Conservation (phyloP, 2,888 invertebrate species). For the Drosophila longiperda region DNA sequence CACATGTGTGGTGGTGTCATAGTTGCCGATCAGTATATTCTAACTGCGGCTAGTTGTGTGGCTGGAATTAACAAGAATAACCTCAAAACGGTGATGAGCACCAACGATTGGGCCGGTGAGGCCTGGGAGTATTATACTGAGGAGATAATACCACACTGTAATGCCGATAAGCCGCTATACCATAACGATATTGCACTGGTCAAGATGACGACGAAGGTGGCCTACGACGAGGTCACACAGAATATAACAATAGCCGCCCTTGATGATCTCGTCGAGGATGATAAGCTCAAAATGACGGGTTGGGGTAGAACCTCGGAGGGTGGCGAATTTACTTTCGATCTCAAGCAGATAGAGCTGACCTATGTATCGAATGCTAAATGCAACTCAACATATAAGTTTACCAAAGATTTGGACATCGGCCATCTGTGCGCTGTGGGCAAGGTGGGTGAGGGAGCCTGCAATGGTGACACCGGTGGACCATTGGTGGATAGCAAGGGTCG, state of each 20-base stretch:
- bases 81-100: conserved; percentile 79
- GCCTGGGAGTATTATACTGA: conserved; percentile 74
- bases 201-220: conserved; percentile 86
- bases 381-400: conserved; percentile 76
- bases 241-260: conserved; percentile 87
- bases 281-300: conserved; percentile 86
- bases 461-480: conserved; percentile 83
- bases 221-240: conserved; percentile 86
- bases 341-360: conserved; percentile 86
- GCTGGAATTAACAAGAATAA: conserved; percentile 71
- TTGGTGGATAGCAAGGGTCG: conserved; percentile 74
- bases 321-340: conserved; percentile 85
- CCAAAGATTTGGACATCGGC: conserved; percentile 86
- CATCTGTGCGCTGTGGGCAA: conserved; percentile 87
- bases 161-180: conserved; percentile 81
- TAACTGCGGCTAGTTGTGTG: conserved; percentile 84
- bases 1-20: conserved; percentile 84
- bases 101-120: conserved; percentile 75
- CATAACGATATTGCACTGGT: conserved; percentile 90
- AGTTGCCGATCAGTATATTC: conserved; percentile 75
- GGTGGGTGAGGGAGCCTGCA: conserved; percentile 85
- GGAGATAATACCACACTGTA: conserved; percentile 75
- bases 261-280: conserved; percentile 85
- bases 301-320: conserved; percentile 87
- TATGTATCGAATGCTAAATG: conserved; percentile 86